Evolutionary conservation across 2,888 invertebrate genomes (phyloP), one percentile per base, ranked within the genome.

Genomic region (Cantharis flavilabris): DNA sequence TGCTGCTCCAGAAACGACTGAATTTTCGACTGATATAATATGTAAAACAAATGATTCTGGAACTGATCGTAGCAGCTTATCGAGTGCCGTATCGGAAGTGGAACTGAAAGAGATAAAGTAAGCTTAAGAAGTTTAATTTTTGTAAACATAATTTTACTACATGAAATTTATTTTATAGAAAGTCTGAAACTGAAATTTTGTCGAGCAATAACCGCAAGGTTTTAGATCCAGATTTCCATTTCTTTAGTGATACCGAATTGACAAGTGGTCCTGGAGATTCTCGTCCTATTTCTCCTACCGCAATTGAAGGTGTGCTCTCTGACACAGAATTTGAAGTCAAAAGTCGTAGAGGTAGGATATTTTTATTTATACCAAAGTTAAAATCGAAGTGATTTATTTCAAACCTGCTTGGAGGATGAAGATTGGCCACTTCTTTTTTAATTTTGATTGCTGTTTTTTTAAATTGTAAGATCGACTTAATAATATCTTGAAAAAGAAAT

Each of bases 171-270:
- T 49, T 49, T 49, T 78, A 62, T 65, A 82, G 81, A 70, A 79
- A 77, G 77, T 72, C 80, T 16, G 81, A 80, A 62, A 72, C 71
- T 62, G 81, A 79, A 72, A 71, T 76, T 49, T 70, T 77, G 62
- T 64, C 78, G n/a, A 77, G 75, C 64, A 81, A 67, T 70, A 80
- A 76, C 64, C 81, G 86, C 62, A 84, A 84, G 75, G 87, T 88
- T 72, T 89, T 90, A 49, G 93, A 93, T 84, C 90, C 92, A 10
- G 94, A 95, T 86, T 93, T 94, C 82, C 95, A 97, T 86, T 97
- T 97, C 90, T 98, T 96, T 89, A 98, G 98, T 86, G 98, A 98
- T 86, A 95, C 96, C 0, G 98, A 98, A 90, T 90, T 96, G 71
- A 94, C 94, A n/a, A 89, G 91, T 69, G 93, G 92, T 90, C 93